A percentile compares a stretch with the other conserved stretches of the same genome.
Evolutionary conservation across 2,888 invertebrate species (phyloP).

Genomic region (Blastobasis lacticolella): DNA sequence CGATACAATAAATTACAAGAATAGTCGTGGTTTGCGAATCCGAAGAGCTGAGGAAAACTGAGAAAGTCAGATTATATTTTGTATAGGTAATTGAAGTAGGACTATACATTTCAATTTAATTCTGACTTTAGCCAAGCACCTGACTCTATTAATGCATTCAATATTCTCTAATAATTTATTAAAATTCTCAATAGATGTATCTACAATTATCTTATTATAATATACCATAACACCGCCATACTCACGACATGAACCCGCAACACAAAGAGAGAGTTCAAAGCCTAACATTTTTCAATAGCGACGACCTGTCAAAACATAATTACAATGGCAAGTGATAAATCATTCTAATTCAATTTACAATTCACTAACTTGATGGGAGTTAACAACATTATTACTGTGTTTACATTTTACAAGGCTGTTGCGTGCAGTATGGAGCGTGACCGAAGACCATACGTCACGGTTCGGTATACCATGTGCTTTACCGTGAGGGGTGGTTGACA

Average conservation of each 20-base stretch:
- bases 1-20: not conserved
- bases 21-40: not conserved
- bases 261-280: not conserved
- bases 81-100: too few relatives aligned
- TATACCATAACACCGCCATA: not conserved
- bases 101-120: too few relatives aligned
- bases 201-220: too few relatives aligned
- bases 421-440: conserved; percentile 55
- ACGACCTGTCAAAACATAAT: conserved; percentile 1
- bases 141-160: too few relatives aligned
- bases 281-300: not conserved
- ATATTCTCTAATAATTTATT: too few relatives aligned
- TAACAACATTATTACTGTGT: conserved; percentile 2
- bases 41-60: not conserved
- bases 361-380: not conserved
- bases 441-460: conserved; percentile 27
- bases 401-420: conserved; percentile 37
- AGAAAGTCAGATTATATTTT: too few relatives aligned
- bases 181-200: too few relatives aligned
- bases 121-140: too few relatives aligned
- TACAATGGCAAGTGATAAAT: conserved; percentile 1
- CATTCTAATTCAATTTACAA: conserved; percentile 5
- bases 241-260: not conserved
- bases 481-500: conserved; percentile 5
- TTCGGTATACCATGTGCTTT: conserved; percentile 15